These are phyloP conservation scores for Tamandua tetradactyla DNA, from an alignment of 2,797 vertebrate species.

Conservation along the genomic window DNA sequence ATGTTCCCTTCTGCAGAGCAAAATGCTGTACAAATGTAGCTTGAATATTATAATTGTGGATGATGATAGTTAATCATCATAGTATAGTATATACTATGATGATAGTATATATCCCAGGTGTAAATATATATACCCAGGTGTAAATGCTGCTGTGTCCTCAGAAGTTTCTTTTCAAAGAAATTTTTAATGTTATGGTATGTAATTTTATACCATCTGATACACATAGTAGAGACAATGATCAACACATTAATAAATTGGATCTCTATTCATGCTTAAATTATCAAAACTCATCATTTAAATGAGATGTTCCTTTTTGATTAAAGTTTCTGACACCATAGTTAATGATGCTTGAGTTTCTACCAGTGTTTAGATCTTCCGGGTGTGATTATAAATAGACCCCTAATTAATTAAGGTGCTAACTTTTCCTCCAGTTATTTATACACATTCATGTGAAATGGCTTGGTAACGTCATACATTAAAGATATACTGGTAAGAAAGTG, in stretches of 20 bases:
- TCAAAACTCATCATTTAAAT: constrained; percentile 61
- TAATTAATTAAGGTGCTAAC: constrained; percentile 44
- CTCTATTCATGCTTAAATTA: background rate
- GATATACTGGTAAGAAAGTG: background rate
- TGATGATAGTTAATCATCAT: background rate
- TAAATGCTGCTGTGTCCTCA: background rate
- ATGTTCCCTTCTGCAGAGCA: background rate
- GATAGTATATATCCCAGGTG: too few species aligned
- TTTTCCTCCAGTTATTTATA: constrained; percentile 38
- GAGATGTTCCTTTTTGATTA: constrained; percentile 58
- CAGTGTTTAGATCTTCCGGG: constrained; percentile 55
- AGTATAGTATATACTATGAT: too few species aligned
- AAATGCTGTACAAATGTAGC: background rate
- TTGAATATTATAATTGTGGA: background rate
- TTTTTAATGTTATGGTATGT: background rate
- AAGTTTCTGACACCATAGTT: constrained; percentile 43
- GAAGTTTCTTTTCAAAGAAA: background rate
- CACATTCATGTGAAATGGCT: background rate
- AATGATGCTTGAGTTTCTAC: constrained; percentile 61
- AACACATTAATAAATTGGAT: constrained; percentile 39
- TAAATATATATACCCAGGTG: background rate
- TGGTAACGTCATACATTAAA: background rate
- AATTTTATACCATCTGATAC: background rate
- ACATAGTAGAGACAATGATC: background rate
- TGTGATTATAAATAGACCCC: constrained; percentile 56